These are phyloP conservation scores for Monopis laevigella DNA, from an alignment of 2,888 invertebrate species.

Conservation along the genomic window DNA sequence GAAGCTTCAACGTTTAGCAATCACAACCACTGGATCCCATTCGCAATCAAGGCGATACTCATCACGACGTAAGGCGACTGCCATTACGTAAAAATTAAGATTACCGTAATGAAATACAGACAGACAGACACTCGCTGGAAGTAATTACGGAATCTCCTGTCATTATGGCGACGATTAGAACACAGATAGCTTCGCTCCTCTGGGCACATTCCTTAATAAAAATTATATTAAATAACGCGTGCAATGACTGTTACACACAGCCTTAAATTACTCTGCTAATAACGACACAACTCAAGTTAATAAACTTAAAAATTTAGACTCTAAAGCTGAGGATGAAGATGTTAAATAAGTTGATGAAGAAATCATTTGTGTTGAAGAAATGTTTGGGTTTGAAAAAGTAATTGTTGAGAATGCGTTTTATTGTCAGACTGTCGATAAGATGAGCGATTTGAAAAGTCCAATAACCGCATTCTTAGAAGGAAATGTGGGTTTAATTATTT, in stretches of 20 bases:
- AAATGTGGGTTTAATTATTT: constrained; percentile 1
- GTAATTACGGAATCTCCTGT: constrained; percentile 59
- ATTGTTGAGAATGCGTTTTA: constrained; percentile 15
- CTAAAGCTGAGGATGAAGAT: background rate
- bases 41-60: constrained; percentile 48
- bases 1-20: constrained; percentile 35
- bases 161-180: constrained; percentile 59
- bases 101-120: constrained; percentile 61
- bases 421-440: constrained; percentile 14
- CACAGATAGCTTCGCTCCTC: constrained; percentile 52
- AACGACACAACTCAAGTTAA: background rate
- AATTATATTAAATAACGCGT: constrained; percentile 56
- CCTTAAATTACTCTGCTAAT: constrained; percentile 12
- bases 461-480: constrained; percentile 11
- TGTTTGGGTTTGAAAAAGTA: constrained; percentile 6
- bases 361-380: background rate
- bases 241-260: constrained; percentile 26
- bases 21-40: constrained; percentile 27
- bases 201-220: constrained; percentile 57
- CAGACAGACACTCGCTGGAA: constrained; percentile 41
- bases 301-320: background rate
- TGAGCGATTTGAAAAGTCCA: constrained; percentile 13
- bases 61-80: constrained; percentile 34
- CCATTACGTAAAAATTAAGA: constrained; percentile 64
- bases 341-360: background rate